Base-by-base conservation (phyloP, 1,140 invertebrate genomes). In the Vanessa atalanta region DNA sequence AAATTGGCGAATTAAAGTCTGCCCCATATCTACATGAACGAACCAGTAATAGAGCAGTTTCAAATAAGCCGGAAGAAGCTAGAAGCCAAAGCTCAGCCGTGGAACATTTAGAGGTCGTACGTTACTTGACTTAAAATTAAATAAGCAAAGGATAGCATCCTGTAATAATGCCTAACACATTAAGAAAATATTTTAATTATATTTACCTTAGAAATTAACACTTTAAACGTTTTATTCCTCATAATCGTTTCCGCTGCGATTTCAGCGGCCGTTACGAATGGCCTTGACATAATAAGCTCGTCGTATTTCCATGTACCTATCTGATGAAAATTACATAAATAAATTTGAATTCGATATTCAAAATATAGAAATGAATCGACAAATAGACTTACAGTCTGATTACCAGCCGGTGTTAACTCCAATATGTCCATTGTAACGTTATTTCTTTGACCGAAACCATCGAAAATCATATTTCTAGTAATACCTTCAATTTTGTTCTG, bases 401-500 rank as follows among this genome's bases (percentile, higher is more conserved):
- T 90, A 1, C 96, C 96, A 53, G 94, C 91, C 53, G 94, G 84
- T 4, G 94, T 94, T 66, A 98, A 83, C 87, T 97, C 96, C n/a
- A 98, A 88, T 55, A 99, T 94, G 76, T 97, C 96, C 57, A 98
- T 88, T 70, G 94, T 92, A 79, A 98, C 96, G 83, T 98, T 95
- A 37, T 95, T 95, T 76, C 98, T 94, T 80, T 96, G 95, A 60
- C 98, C 97, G 80, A 96, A 94, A 12, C 96, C 95, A 88, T 98
- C 96, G 87, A 99, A 98, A 78, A 95, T 95, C 60, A 99, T 95
- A 26, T 94, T 87, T 60, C 97, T 96, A 12, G 97, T 97, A 47
- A 98, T 83, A 3, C 98, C 98, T 84, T 95, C 91, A 61, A 96
- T 69, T 73, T 83, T 88, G 65, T 87, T 89, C 88, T 93, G 70